Evolutionary conservation across 2,113 vertebrate species (phyloP).

Genomic region (Barnardius zonarius): DNA sequence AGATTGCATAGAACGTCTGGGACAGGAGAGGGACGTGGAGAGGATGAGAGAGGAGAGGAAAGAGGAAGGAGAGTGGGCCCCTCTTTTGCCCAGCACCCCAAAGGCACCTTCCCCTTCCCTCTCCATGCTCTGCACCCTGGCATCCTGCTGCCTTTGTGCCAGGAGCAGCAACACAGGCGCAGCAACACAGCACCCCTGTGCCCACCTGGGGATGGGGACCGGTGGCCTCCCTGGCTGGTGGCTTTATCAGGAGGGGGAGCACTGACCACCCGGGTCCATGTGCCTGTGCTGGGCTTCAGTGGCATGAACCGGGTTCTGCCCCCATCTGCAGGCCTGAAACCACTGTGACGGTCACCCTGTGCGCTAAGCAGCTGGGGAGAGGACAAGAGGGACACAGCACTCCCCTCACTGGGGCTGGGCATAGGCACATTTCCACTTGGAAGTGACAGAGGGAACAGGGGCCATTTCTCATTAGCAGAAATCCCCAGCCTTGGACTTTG

Average conservation of each 20-base stretch:
- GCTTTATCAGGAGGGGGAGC: background rate
- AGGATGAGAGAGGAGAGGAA: background rate
- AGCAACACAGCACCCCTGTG: background rate
- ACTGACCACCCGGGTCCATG: fast-evolving
- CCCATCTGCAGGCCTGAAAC: background rate
- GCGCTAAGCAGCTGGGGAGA: background rate
- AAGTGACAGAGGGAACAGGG: no score
- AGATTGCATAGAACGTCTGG: slow-evolving; percentile 76
- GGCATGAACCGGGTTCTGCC: background rate
- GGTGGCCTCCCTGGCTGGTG: background rate
- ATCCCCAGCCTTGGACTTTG: background rate
- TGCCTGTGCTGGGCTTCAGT: background rate
- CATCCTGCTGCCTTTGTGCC: background rate
- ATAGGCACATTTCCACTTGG: background rate
- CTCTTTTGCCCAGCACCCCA: background rate
- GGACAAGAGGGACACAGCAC: fast-evolving
- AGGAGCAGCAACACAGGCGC: background rate
- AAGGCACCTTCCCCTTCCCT: background rate
- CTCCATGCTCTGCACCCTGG: background rate
- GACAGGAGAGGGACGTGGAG: background rate
- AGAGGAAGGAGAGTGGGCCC: background rate
- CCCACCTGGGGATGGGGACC: background rate
- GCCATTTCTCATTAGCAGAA: background rate
- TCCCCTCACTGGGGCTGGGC: background rate
- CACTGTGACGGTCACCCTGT: background rate